Percentiles rank a stretch among this genome's conserved stretches.
phyloP scores from a whole-genome alignment of 1,140 invertebrate genomes.

The Parasteatoda tepidariorum region DNA sequence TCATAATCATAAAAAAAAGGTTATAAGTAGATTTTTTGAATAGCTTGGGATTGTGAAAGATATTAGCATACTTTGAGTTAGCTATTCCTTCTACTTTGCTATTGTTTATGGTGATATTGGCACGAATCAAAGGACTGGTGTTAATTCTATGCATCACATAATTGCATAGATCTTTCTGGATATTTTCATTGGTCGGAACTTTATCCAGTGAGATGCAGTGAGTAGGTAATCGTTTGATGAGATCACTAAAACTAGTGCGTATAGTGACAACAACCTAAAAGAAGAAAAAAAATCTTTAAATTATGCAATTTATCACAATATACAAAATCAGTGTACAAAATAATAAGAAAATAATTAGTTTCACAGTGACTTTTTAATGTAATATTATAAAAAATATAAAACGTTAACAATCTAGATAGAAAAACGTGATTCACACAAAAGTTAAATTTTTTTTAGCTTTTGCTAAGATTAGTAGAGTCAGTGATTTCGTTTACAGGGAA shows the following conservation, averaged over 20 bases:
- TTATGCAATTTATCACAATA: too few relatives aligned
- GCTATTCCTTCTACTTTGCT: constrained; percentile 54
- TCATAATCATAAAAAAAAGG: too few relatives aligned
- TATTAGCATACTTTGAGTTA: constrained; percentile 56
- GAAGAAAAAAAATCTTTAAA: not conserved
- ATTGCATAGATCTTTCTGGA: constrained; percentile 52
- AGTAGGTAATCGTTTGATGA: constrained; percentile 85
- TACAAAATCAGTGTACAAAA: too few relatives aligned
- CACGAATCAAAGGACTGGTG: constrained; percentile 62
- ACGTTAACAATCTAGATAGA: not conserved
- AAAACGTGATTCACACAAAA: too few relatives aligned
- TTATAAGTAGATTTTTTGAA: too few relatives aligned
- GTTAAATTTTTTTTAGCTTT: too few relatives aligned
- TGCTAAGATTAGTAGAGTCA: too few relatives aligned
- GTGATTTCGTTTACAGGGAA: too few relatives aligned
- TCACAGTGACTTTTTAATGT: not conserved
- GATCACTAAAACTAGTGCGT: constrained; percentile 83
- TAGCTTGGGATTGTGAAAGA: too few relatives aligned
- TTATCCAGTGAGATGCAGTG: constrained; percentile 67
- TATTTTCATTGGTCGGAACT: constrained; percentile 37
- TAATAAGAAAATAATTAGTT: not conserved
- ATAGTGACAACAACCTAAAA: constrained; percentile 81
- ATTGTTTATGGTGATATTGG: constrained; percentile 63
- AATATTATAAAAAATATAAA: not conserved
- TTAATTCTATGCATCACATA: constrained; percentile 68